Percentiles rank a stretch among this genome's conserved stretches.
Evolutionary conservation across 2,113 vertebrate species (phyloP).

Genomic region (Pachypanchax playfairii): DNA sequence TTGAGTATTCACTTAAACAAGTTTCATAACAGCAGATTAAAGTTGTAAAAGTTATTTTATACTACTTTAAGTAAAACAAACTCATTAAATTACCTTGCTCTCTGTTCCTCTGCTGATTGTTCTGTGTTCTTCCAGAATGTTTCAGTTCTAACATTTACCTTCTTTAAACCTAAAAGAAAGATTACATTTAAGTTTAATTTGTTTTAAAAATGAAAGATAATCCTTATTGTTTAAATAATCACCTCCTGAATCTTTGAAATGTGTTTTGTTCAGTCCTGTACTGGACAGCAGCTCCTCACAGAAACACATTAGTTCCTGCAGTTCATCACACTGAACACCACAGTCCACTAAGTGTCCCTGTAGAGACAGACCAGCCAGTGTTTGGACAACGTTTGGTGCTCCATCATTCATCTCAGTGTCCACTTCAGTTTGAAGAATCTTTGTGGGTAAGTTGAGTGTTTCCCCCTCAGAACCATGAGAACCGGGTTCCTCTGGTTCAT

Average conservation of each 20-base stretch:
- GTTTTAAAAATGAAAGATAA: background rate
- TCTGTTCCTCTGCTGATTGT: conserved; percentile 28
- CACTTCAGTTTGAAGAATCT: background rate
- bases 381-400: background rate
- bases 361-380: background rate
- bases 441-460: background rate
- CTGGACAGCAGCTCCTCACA: background rate
- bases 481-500: background rate
- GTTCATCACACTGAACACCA: conserved; percentile 49
- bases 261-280: background rate
- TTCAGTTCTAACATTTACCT: conserved; percentile 7
- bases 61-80: no score
- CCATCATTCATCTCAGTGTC: background rate
- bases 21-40: no score
- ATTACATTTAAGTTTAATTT: background rate
- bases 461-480: conserved; percentile 2
- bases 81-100: conserved; percentile 36
- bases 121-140: conserved; percentile 17
- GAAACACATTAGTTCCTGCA: background rate
- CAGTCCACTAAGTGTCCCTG: conserved; percentile 40
- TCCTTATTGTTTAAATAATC: fast-evolving
- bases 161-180: conserved; percentile 19
- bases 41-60: no score
- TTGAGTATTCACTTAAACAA: no score
- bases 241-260: conserved; percentile 42